Percentiles rank a stretch among this genome's conserved stretches.
These are phyloP conservation scores for Lasioglossum vierecki DNA, from an alignment of 2,888 invertebrate species.

Conservation along the genomic window DNA sequence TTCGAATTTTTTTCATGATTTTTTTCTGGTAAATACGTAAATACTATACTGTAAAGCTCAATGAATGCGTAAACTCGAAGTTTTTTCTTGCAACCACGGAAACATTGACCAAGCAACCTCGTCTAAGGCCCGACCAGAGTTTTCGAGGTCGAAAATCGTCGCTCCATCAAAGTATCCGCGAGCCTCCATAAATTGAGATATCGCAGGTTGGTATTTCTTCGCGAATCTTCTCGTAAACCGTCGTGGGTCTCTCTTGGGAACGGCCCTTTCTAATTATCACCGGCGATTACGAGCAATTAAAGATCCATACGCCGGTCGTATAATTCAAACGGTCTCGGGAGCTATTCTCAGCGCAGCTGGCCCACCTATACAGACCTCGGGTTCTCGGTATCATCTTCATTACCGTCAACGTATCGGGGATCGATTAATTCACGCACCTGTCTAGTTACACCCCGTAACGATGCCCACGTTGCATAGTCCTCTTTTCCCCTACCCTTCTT, in stretches of 20 bases:
- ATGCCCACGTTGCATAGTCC: not conserved
- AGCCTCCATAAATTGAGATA: constrained; percentile 43
- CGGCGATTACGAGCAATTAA: constrained; percentile 40
- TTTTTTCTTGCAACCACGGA: no score
- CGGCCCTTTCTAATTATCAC: constrained; percentile 29
- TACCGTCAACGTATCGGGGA: constrained; percentile 11
- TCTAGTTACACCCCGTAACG: constrained; percentile 10
- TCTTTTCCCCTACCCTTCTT: not conserved
- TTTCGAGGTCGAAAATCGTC: not conserved
- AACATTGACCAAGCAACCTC: no score
- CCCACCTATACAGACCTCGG: not conserved
- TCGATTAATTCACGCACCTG: constrained; percentile 32
- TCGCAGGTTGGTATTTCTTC: constrained; percentile 15
- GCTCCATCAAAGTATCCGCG: constrained; percentile 11
- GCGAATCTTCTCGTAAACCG: constrained; percentile 13
- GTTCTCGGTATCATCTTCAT: not conserved
- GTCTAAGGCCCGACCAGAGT: not conserved
- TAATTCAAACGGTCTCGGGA: constrained; percentile 5
- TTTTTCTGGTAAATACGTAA: no score
- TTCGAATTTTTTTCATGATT: no score
- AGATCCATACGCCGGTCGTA: constrained; percentile 21
- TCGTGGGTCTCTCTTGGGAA: not conserved
- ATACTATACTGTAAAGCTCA: no score
- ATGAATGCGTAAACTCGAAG: no score
- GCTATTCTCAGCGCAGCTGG: constrained; percentile 36